Percentiles rank a stretch among this genome's conserved stretches.
Evolutionary conservation across 1,140 invertebrate species (phyloP).

Genomic region (Drosophila rhopaloa): DNA sequence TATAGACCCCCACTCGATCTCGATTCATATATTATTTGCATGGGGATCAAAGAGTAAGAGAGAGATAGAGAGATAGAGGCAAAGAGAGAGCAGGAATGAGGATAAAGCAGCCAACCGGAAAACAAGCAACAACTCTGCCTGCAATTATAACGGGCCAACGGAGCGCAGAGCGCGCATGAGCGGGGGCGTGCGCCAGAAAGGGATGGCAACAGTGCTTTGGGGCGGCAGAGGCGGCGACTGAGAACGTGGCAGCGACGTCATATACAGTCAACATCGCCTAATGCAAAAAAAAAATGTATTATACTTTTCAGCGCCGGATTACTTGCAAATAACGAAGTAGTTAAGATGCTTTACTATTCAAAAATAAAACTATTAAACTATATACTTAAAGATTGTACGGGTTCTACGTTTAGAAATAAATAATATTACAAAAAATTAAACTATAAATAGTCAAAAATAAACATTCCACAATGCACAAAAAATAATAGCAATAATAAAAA

Average conservation of each 20-base stretch:
- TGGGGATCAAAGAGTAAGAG: not conserved
- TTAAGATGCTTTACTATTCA: too few relatives aligned
- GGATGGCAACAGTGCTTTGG: constrained; percentile 35
- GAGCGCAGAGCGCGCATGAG: constrained; percentile 45
- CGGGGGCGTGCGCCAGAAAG: constrained; percentile 22
- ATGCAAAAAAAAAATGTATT: too few relatives aligned
- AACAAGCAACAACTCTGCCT: constrained; percentile 75
- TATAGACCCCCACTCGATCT: not conserved
- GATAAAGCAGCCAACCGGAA: constrained; percentile 78
- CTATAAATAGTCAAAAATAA: too few relatives aligned
- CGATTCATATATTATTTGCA: constrained; percentile 4
- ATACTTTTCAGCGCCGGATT: too few relatives aligned
- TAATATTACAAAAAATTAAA: too few relatives aligned
- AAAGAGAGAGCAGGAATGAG: not conserved
- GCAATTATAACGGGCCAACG: constrained; percentile 67
- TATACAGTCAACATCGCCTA: constrained; percentile 21
- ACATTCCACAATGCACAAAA: too few relatives aligned
- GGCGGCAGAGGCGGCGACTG: constrained; percentile 32
- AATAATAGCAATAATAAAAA: too few relatives aligned
- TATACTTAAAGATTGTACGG: too few relatives aligned
- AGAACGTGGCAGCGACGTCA: not conserved
- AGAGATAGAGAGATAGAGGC: not conserved
- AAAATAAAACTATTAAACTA: too few relatives aligned
- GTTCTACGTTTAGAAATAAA: too few relatives aligned
- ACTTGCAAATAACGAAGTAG: too few relatives aligned